A percentile compares a stretch with the other conserved stretches of the same genome.
phyloP scores from a whole-genome alignment of 2,888 invertebrate genomes.

The Calameuta idolon region DNA sequence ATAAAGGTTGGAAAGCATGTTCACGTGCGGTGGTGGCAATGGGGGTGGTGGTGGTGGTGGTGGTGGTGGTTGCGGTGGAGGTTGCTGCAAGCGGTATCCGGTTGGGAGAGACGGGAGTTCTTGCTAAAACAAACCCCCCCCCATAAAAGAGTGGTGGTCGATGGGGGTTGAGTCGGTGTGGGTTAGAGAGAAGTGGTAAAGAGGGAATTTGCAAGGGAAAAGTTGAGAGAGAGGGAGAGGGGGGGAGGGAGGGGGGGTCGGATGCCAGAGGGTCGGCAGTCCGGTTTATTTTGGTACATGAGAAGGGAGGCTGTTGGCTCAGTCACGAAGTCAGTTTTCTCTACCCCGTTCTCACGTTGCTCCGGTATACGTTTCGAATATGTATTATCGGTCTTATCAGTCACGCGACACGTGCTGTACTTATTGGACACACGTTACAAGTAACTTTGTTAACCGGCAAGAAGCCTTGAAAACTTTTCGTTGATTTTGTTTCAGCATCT shows the following conservation, averaged over 20 bases:
- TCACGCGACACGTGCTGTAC: background rate
- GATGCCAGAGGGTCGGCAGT: background rate
- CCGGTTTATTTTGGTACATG: slow-evolving; percentile 15
- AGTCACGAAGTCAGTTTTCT: background rate
- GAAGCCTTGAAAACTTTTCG: background rate
- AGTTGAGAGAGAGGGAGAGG: slow-evolving; percentile 19
- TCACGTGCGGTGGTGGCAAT: slow-evolving; percentile 49
- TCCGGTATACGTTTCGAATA: background rate
- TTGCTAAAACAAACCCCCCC: slow-evolving; percentile 61
- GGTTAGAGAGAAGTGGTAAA: slow-evolving; percentile 58
- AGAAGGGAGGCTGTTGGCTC: slow-evolving; percentile 25
- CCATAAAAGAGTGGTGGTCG: slow-evolving; percentile 54
- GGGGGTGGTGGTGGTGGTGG: slow-evolving; percentile 53
- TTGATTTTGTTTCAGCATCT: background rate
- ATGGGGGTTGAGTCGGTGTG: slow-evolving; percentile 34
- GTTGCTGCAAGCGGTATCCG: slow-evolving; percentile 36
- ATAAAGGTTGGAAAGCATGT: slow-evolving; percentile 59
- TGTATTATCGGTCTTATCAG: background rate
- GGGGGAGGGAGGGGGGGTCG: background rate
- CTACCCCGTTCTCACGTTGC: background rate
- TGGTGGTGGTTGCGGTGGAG: slow-evolving; percentile 56
- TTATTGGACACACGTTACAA: background rate
- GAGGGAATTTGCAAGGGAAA: slow-evolving; percentile 64
- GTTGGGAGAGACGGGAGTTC: slow-evolving; percentile 44
- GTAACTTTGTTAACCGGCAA: background rate